A percentile compares a stretch with the other conserved stretches of the same genome.
These are phyloP conservation scores for Eulemur albifrons DNA, from an alignment of 2,797 vertebrate species.

Conservation along the genomic window DNA sequence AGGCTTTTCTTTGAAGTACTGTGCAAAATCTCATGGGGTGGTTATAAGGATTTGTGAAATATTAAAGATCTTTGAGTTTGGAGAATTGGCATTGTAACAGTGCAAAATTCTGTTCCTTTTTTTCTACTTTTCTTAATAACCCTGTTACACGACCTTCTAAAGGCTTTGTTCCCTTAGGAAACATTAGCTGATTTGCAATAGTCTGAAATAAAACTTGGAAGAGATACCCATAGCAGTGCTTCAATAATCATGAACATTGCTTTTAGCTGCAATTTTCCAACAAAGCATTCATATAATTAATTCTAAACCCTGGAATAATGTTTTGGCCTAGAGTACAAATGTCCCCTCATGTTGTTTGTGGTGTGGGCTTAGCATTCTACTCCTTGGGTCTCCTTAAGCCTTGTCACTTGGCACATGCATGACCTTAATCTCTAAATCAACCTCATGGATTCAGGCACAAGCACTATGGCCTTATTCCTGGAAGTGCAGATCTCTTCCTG, in stretches of 20 bases:
- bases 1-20: constrained; percentile 33
- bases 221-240: background rate
- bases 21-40: background rate
- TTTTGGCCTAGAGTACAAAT: background rate
- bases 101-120: constrained; percentile 15
- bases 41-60: constrained; percentile 46
- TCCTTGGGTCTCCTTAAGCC: background rate
- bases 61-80: constrained; percentile 51
- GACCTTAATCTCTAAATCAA: background rate
- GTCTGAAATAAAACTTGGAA: constrained; percentile 64
- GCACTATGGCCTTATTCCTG: constrained; percentile 4
- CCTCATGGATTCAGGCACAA: background rate
- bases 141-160: constrained; percentile 27
- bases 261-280: constrained; percentile 54
- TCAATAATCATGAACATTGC: constrained; percentile 39
- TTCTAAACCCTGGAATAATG: background rate
- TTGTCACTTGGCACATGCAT: background rate
- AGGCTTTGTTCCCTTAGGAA: constrained; percentile 38
- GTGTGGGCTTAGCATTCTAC: background rate
- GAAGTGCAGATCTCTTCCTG: background rate
- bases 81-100: constrained; percentile 28
- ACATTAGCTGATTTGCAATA: constrained; percentile 35
- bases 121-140: constrained; percentile 18
- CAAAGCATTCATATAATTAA: background rate
- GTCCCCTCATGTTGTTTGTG: background rate